Evolutionary conservation across 2,113 vertebrate species (phyloP).

Genomic region (Tachysurus fulvidraco): DNA sequence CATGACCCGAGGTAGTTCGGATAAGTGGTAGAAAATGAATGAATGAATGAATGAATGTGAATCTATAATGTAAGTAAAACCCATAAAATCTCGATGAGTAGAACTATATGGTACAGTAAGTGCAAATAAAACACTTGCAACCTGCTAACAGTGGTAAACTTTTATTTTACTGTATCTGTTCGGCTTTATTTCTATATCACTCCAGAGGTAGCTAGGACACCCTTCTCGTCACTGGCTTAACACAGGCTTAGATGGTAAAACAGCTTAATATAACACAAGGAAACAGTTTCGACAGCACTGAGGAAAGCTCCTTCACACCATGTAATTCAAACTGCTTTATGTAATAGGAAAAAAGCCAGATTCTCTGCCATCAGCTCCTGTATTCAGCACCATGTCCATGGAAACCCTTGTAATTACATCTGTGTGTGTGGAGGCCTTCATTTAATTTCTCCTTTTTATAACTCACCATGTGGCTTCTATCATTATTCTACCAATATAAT

Average conservation of each 20-base stretch:
- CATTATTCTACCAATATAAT: slow-evolving; percentile 69
- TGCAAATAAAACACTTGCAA: neutral
- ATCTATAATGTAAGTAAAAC: neutral
- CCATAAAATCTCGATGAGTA: neutral
- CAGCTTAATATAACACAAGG: neutral
- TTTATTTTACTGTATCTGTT: neutral
- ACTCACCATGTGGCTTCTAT: slow-evolving; percentile 63
- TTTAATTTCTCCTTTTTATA: slow-evolving; percentile 69
- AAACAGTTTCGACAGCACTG: neutral
- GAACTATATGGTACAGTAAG: neutral
- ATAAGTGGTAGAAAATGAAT: too few species aligned
- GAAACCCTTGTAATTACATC: slow-evolving; percentile 67
- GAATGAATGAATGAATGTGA: neutral
- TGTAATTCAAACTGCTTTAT: slow-evolving; percentile 22
- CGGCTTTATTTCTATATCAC: neutral
- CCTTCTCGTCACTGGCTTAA: neutral
- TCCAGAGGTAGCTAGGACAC: neutral
- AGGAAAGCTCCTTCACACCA: neutral
- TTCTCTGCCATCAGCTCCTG: slow-evolving; percentile 18
- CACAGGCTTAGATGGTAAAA: neutral
- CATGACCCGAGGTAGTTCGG: too few species aligned
- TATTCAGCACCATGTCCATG: slow-evolving; percentile 48
- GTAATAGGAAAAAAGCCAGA: slow-evolving; percentile 17
- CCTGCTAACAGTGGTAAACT: neutral
- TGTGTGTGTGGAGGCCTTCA: slow-evolving; percentile 71